Evolutionary conservation across 2,888 invertebrate genomes (phyloP).

Genomic region (Myopa tessellatipennis): DNA sequence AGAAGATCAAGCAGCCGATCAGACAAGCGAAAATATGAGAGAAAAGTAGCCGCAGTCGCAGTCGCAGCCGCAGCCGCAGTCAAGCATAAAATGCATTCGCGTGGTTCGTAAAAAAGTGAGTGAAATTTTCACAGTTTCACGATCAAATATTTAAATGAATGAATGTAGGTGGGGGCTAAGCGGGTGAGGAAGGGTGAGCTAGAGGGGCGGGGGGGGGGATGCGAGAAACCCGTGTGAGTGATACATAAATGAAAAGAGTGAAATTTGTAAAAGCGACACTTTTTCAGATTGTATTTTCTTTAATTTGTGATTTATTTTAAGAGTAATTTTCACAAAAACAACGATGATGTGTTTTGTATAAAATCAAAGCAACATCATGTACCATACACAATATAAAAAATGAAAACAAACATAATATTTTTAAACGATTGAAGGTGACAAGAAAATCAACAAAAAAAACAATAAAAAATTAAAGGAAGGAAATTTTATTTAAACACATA

Average conservation of each 20-base stretch:
- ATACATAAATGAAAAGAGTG: background rate
- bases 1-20: background rate
- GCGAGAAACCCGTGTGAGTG: background rate
- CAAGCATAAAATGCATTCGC: background rate
- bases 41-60: background rate
- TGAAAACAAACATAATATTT: conserved; percentile 4
- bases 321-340: too few relatives aligned
- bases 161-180: too few relatives aligned
- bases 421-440: too few relatives aligned
- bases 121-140: conserved; percentile 30
- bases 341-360: too few relatives aligned
- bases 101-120: conserved; percentile 7
- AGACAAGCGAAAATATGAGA: background rate
- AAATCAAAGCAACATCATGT: too few relatives aligned
- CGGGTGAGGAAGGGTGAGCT: too few relatives aligned
- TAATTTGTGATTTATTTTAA: too few relatives aligned
- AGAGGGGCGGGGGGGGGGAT: background rate
- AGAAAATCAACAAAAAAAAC: background rate
- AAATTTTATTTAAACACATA: background rate
- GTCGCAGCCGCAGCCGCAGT: background rate
- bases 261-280: conserved; percentile 9
- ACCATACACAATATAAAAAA: background rate
- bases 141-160: background rate
- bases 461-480: too few relatives aligned
- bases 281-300: background rate